Conservation (phyloP, 1,140 invertebrate genomes). For the Pachypeltis micranthus region DNA sequence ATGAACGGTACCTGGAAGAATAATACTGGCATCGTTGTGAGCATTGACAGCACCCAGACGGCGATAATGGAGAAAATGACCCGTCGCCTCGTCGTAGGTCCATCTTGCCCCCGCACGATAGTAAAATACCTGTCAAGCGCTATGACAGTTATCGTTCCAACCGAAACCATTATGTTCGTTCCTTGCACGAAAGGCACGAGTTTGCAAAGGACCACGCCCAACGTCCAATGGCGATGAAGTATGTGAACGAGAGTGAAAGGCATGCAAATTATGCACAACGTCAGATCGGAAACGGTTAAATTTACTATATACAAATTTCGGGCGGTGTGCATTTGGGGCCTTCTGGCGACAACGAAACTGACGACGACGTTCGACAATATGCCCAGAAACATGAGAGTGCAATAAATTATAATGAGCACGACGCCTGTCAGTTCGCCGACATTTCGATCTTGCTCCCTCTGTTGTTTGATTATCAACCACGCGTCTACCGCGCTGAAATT, state of each 20-base stretch:
- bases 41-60: constrained; percentile 41
- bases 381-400: constrained; percentile 34
- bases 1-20: constrained; percentile 40
- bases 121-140: constrained; percentile 43
- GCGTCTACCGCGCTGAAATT: constrained; percentile 29
- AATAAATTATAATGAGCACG: constrained; percentile 17
- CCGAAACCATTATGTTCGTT: constrained; percentile 47
- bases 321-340: constrained; percentile 40
- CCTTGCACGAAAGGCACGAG: constrained; percentile 42
- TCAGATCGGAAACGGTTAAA: constrained; percentile 44
- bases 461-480: constrained; percentile 24
- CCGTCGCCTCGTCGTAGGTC: constrained; percentile 24
- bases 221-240: constrained; percentile 32
- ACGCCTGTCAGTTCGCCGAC: constrained; percentile 23
- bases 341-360: constrained; percentile 34
- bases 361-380: constrained; percentile 36
- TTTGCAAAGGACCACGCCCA: constrained; percentile 42
- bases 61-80: constrained; percentile 37
- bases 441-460: constrained; percentile 20
- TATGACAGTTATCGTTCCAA: constrained; percentile 47
- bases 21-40: constrained; percentile 40
- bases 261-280: constrained; percentile 44
- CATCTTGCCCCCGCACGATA: constrained; percentile 26
- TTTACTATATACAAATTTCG: constrained; percentile 53
- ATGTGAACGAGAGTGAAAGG: constrained; percentile 42